A percentile compares a stretch with the other conserved stretches of the same genome.
These are phyloP conservation scores for Sebastiscus albofasciatus DNA, from an alignment of 2,797 vertebrate species.

Conservation along the genomic window DNA sequence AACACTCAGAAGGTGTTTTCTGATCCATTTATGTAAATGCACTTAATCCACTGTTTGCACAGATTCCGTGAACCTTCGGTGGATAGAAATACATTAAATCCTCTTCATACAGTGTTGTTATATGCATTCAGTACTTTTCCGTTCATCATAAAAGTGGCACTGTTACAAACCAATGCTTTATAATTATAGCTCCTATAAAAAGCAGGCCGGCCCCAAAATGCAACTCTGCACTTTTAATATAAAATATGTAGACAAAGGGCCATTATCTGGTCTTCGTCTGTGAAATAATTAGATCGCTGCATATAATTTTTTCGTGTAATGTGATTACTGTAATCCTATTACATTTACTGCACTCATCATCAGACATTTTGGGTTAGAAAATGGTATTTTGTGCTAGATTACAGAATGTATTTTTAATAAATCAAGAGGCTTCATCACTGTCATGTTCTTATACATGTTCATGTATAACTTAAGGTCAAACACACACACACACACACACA, in stretches of 20 bases:
- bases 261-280: not conserved
- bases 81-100: not conserved
- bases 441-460: conserved; percentile 1
- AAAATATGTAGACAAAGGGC: not conserved
- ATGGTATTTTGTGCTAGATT: not conserved
- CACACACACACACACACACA: not conserved
- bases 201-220: not conserved
- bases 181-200: not conserved
- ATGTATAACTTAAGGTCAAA: conserved; percentile 35
- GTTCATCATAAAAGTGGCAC: not conserved
- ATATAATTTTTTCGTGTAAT: not conserved
- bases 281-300: conserved; percentile 3
- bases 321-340: conserved; percentile 21
- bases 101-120: not conserved
- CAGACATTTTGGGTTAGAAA: not conserved
- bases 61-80: not conserved
- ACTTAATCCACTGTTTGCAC: not conserved
- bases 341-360: not conserved
- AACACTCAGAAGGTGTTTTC: not conserved
- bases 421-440: conserved; percentile 2
- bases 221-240: not conserved
- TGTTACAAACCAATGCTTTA: not conserved
- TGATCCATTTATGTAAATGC: not conserved
- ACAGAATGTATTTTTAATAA: not conserved
- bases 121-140: not conserved